A percentile compares a stretch with the other conserved stretches of the same genome.
Conservation (phyloP, 2,113 vertebrate species). For the Meleagris gallopavo region DNA sequence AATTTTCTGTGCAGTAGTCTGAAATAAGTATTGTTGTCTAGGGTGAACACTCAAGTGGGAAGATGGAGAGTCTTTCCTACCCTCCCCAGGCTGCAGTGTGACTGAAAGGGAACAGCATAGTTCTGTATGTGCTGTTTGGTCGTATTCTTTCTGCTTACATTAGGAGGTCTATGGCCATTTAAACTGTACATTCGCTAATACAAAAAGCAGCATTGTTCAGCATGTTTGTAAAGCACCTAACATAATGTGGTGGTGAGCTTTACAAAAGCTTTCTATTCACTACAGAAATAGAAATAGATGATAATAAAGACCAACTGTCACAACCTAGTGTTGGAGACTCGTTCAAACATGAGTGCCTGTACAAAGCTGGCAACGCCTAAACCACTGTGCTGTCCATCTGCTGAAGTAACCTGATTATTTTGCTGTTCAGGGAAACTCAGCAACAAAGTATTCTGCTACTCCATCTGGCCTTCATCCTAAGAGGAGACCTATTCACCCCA, state of each 20-base stretch:
- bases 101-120: neutral
- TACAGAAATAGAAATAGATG: neutral
- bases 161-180: neutral
- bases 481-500: neutral
- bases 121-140: neutral
- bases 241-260: neutral
- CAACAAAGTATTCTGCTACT: neutral
- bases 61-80: neutral
- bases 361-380: neutral
- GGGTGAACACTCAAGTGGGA: neutral
- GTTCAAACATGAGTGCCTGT: neutral
- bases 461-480: neutral
- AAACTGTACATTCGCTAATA: neutral
- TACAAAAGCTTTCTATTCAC: neutral
- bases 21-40: neutral
- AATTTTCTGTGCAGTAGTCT: neutral
- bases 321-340: neutral
- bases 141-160: neutral
- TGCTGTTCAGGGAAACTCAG: rapidly evolving
- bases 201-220: neutral
- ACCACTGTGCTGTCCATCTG: neutral
- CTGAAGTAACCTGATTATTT: neutral
- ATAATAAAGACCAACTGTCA: neutral
- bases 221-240: neutral
- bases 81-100: neutral